phyloP scores from a whole-genome alignment of 1,140 invertebrate genomes.

The Drosophila sproati region DNA sequence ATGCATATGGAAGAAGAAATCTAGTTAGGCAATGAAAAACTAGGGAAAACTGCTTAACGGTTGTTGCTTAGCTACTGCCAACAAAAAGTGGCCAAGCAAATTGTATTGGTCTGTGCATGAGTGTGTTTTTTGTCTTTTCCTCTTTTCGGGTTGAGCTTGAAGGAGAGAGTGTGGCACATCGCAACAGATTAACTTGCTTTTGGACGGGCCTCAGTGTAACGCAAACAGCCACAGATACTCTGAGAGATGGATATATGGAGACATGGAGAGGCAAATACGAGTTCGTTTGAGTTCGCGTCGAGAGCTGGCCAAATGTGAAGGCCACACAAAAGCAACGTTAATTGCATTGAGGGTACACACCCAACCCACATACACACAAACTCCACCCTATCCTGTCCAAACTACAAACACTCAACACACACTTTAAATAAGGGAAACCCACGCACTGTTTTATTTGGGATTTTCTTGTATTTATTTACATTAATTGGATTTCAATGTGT shows the following conservation, averaged over 20 bases:
- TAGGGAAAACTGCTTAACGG: constrained; percentile 78
- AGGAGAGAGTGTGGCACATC: constrained; percentile 39
- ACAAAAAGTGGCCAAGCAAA: constrained; percentile 61
- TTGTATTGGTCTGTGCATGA: constrained; percentile 54
- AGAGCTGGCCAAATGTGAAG: constrained; percentile 56
- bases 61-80: constrained; percentile 41
- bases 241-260: constrained; percentile 5
- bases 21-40: constrained; percentile 76
- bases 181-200: constrained; percentile 79
- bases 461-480: constrained; percentile 76
- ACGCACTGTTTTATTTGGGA: constrained; percentile 56
- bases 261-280: constrained; percentile 17
- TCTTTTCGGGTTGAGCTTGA: not conserved
- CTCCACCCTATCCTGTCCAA: not conserved
- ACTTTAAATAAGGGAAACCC: constrained; percentile 70
- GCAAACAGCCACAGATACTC: constrained; percentile 35
- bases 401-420: constrained; percentile 4
- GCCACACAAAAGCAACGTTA: constrained; percentile 72
- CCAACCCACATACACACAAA: constrained; percentile 10
- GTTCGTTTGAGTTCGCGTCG: not conserved
- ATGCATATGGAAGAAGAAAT: constrained; percentile 62
- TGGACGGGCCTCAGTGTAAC: constrained; percentile 63
- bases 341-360: constrained; percentile 71
- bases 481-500: constrained; percentile 76
- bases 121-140: not conserved